Evolutionary conservation across 1,140 invertebrate species (phyloP).

Genomic region (Temnothorax nylanderi): DNA sequence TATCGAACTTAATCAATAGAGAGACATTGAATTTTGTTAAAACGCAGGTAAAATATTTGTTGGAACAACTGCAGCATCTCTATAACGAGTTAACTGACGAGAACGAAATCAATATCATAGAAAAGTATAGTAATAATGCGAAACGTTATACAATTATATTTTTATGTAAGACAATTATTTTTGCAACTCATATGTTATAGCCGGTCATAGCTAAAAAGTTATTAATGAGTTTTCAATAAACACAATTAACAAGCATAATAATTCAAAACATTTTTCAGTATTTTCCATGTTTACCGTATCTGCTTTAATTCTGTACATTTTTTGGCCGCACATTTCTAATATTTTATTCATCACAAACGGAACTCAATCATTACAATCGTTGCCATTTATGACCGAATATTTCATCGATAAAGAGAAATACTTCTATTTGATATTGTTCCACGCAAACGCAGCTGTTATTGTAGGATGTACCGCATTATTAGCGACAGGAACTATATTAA

Average conservation of each 20-base stretch:
- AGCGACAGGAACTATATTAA: neutral
- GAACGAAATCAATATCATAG: slow-evolving; percentile 2
- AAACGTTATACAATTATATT: neutral
- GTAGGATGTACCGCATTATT: neutral
- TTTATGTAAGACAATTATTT: neutral
- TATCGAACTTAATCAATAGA: neutral
- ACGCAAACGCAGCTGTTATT: neutral
- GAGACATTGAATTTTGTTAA: neutral
- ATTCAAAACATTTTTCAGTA: neutral
- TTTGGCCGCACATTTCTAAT: neutral
- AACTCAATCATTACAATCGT: neutral
- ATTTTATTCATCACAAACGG: neutral
- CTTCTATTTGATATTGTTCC: neutral
- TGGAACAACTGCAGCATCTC: neutral
- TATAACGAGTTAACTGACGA: neutral
- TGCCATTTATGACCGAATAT: neutral
- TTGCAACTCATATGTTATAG: neutral
- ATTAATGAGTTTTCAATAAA: neutral
- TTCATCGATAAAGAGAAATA: neutral
- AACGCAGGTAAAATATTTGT: neutral
- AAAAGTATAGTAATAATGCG: neutral
- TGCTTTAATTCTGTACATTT: neutral
- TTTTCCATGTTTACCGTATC: too few species aligned
- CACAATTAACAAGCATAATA: neutral
- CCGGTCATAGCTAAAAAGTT: neutral